These are phyloP conservation scores for Leguminivora glycinivorella DNA, from an alignment of 1,140 invertebrate genomes.

Conservation along the genomic window DNA sequence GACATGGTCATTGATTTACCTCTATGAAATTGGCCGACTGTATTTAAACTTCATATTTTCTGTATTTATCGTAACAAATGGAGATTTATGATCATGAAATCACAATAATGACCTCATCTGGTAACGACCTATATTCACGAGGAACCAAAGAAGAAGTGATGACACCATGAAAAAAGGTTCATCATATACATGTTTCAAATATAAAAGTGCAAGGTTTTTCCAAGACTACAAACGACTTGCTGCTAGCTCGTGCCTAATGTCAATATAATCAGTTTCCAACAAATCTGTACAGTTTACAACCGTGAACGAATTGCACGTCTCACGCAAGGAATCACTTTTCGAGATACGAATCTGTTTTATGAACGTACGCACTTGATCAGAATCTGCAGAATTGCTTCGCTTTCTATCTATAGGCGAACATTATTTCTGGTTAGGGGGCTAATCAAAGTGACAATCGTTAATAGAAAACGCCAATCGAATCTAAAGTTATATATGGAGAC, in stretches of 20 bases:
- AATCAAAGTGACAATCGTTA: not conserved
- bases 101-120: too few species aligned
- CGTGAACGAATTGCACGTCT: slow-evolving; percentile 42
- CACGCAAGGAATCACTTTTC: slow-evolving; percentile 44
- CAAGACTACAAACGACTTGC: not conserved
- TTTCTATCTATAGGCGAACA: slow-evolving; percentile 46
- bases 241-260: not conserved
- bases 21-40: too few species aligned
- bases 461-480: too few species aligned
- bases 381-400: slow-evolving; percentile 52
- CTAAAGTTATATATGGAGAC: too few species aligned
- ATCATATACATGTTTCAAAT: not conserved
- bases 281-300: slow-evolving; percentile 37
- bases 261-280: not conserved
- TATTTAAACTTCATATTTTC: too few species aligned
- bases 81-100: too few species aligned
- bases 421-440: not conserved
- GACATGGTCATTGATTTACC: too few species aligned
- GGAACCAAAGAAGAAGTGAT: too few species aligned
- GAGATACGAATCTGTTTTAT: slow-evolving; percentile 40
- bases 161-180: not conserved
- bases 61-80: too few species aligned
- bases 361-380: slow-evolving; percentile 45
- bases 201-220: not conserved
- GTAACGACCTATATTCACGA: too few species aligned